A percentile compares a stretch with the other conserved stretches of the same genome.
phyloP scores from a whole-genome alignment of 2,888 invertebrate genomes.

The Liposcelis brunnea region DNA sequence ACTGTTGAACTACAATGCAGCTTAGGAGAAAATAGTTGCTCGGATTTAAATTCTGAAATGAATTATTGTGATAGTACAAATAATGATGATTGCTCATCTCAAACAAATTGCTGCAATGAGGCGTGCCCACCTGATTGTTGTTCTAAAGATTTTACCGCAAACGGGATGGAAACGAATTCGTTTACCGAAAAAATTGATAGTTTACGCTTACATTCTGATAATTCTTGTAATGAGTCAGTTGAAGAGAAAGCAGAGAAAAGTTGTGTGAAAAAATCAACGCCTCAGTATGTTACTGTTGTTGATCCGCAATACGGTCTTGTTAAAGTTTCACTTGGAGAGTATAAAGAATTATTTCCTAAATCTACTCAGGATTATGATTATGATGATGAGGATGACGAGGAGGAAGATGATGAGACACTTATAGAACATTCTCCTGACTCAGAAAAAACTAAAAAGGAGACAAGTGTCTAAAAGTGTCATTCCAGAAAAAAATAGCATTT shows the following conservation, averaged over 20 bases:
- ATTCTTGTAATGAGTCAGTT: not conserved
- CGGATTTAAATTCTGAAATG: too few relatives aligned
- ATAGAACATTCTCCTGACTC: too few relatives aligned
- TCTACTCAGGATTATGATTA: too few relatives aligned
- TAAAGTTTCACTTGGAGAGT: not conserved
- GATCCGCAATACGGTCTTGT: slow-evolving; percentile 4
- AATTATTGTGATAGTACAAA: not conserved
- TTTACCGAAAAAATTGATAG: slow-evolving; percentile 3
- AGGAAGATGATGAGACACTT: too few relatives aligned
- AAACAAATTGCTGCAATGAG: too few relatives aligned
- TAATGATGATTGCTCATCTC: slow-evolving; percentile 1
- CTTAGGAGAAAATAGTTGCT: not conserved
- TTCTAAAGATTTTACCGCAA: too few relatives aligned
- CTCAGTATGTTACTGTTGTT: slow-evolving; percentile 3
- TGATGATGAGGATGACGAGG: too few relatives aligned
- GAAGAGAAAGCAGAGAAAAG: not conserved
- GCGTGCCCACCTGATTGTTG: too few relatives aligned
- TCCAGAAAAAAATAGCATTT: too few relatives aligned
- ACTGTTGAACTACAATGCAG: slow-evolving; percentile 3
- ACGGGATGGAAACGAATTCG: too few relatives aligned
- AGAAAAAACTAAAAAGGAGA: too few relatives aligned
- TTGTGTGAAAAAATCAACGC: not conserved
- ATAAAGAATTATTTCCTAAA: not conserved
- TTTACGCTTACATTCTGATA: not conserved
- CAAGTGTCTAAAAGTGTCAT: too few relatives aligned